Conservation (phyloP, 1,140 invertebrate genomes). For the Sesamia nonagrioides region DNA sequence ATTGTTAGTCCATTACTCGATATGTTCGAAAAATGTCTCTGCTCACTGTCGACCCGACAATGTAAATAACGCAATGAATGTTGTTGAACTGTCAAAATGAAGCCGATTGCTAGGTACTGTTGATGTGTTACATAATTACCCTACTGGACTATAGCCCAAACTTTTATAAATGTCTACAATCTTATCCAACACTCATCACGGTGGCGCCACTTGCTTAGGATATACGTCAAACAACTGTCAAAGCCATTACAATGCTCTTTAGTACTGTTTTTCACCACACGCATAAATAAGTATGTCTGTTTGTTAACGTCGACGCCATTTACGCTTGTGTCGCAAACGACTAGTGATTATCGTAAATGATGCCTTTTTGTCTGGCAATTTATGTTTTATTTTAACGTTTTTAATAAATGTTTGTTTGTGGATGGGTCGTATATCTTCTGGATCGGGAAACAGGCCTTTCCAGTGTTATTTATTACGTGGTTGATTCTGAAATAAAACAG, state of each 20-base stretch:
- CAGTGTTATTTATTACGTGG: neutral
- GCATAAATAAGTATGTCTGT: neutral
- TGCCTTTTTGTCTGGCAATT: conserved; percentile 23
- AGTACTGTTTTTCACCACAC: neutral
- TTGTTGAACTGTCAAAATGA: too few relatives aligned
- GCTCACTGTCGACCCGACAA: too few relatives aligned
- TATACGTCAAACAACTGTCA: neutral
- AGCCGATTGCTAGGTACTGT: too few relatives aligned
- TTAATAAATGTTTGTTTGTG: conserved; percentile 1
- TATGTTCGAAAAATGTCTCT: too few relatives aligned
- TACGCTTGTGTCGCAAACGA: conserved; percentile 1
- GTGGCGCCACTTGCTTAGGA: neutral
- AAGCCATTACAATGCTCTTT: neutral
- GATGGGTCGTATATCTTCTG: conserved; percentile 23
- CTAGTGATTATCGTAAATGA: conserved; percentile 26
- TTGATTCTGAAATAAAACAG: too few relatives aligned
- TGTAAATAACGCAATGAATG: too few relatives aligned
- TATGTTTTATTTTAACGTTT: conserved; percentile 33
- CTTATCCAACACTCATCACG: neutral
- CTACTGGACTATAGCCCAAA: neutral
- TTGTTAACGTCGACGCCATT: conserved; percentile 5
- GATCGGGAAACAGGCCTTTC: neutral
- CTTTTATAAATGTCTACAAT: conserved; percentile 28
- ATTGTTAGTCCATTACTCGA: too few relatives aligned
- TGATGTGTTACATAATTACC: too few relatives aligned